Conservation (phyloP, 2,797 vertebrate species). For the Argya squamiceps region DNA sequence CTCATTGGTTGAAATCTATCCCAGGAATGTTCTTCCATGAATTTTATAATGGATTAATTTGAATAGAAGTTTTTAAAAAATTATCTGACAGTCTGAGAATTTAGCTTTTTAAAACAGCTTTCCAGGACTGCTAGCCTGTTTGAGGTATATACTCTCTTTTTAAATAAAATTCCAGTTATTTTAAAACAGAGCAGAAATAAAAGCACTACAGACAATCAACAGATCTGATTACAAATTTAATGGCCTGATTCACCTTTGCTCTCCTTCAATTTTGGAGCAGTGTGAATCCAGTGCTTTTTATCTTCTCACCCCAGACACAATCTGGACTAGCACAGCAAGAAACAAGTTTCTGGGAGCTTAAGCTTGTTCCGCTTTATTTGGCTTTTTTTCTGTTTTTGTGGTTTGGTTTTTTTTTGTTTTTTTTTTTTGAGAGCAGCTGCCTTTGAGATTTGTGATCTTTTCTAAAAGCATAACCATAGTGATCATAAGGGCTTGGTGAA, state of each 20-base stretch:
- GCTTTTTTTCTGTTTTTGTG: background rate
- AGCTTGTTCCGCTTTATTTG: background rate
- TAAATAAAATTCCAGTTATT: background rate
- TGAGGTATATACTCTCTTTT: background rate
- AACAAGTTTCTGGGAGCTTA: slow-evolving; percentile 9
- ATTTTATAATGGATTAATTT: background rate
- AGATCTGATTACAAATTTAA: slow-evolving; percentile 29
- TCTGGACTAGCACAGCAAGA: slow-evolving; percentile 19
- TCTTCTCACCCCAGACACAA: slow-evolving; percentile 6
- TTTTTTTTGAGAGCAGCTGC: background rate
- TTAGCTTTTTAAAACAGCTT: background rate
- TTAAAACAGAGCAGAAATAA: background rate
- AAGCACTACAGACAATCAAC: background rate
- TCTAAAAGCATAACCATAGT: background rate
- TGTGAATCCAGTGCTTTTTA: slow-evolving; percentile 31
- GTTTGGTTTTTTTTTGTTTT: background rate
- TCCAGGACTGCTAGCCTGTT: background rate
- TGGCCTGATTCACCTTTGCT: background rate
- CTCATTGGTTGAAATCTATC: background rate
- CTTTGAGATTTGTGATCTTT: slow-evolving; percentile 31
- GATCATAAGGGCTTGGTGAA: background rate
- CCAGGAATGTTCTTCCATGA: background rate
- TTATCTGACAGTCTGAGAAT: background rate
- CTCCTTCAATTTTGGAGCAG: slow-evolving; percentile 33
- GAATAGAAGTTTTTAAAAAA: background rate